Conservation (phyloP, 1,140 invertebrate species). For the Diorhabda carinulata region DNA sequence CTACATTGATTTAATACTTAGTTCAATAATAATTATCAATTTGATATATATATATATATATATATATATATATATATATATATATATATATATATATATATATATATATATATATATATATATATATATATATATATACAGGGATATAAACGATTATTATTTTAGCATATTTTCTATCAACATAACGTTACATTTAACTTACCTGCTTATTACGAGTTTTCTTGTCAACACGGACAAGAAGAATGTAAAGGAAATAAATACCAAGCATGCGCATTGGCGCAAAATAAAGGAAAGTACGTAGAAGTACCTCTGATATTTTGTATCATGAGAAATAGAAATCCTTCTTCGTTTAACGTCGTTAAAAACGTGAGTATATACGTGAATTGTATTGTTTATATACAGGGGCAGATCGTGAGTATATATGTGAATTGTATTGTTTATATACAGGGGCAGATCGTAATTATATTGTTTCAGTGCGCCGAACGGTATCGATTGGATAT, state of each 20-base stretch:
- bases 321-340: constrained; percentile 50
- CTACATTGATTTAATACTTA: too few species aligned
- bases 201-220: constrained; percentile 53
- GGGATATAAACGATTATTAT: not conserved
- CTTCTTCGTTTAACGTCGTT: constrained; percentile 33
- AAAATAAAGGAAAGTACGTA: constrained; percentile 46
- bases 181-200: not conserved
- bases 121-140: not conserved
- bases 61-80: not conserved
- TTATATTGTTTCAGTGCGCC: constrained; percentile 33
- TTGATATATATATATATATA: not conserved
- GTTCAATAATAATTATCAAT: too few species aligned
- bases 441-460: constrained; percentile 3
- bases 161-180: constrained; percentile 23
- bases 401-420: constrained; percentile 8
- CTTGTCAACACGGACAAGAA: constrained; percentile 62
- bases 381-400: too few species aligned
- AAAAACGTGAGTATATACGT: constrained; percentile 21
- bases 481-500: constrained; percentile 23
- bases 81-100: constrained; percentile 5
- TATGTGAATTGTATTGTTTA: too few species aligned
- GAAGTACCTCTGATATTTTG: constrained; percentile 53
- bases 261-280: constrained; percentile 60
- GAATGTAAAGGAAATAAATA: constrained; percentile 65
- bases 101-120: not conserved